Base-by-base conservation (phyloP, 1,140 invertebrate genomes). In the Monomorium pharaonis region DNA sequence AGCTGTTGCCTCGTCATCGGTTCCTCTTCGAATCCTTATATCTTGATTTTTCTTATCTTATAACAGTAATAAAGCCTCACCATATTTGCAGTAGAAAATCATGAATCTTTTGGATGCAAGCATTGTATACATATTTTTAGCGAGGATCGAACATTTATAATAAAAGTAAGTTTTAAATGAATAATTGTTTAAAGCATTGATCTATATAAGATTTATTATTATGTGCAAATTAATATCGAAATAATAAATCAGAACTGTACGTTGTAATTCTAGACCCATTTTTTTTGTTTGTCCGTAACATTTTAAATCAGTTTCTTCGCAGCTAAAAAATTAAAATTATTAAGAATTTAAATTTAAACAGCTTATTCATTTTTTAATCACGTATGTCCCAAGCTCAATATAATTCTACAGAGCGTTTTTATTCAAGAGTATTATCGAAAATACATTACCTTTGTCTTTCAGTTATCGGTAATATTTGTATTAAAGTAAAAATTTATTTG, bases 251-350 rank as follows among this genome's bases (percentile, higher is more conserved):
- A 37, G 12, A 7, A 33, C 24, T 2, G 0, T 37, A n/a, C n/a
- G 7, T 60, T 21, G 3, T 21, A 33, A 30, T 37, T 58, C 6
- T n/a, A 10, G 14, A 21, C 42, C 0, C 2, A 24, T 56, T 56
- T 76, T 0, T 44, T 16, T 42, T 56, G 0, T 60, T 76, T 62
- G 16, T 47, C 4, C 0, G 6, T 30, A 63, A 47, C 62, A 7
- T 51, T 47, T 76, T 24, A 27, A 18, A 18, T 9, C 44, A 27
- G 6, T 3, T n/a, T 63, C 30, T 75, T 4, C 37, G n/a, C 21
- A 62, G 18, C 24, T 62, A 47, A 63, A 63, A 62, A n/a, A 5
- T 30, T 77, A 44, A 77, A 21, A 42, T 76, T 76, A 76, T 10
- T 10, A 30, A 60, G 6, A 58, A 37, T 44, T 18, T 76, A 58